A percentile compares a stretch with the other conserved stretches of the same genome.
These are phyloP conservation scores for Globodera rostochiensis DNA, from an alignment of 1,140 invertebrate genomes.

Conservation along the genomic window DNA sequence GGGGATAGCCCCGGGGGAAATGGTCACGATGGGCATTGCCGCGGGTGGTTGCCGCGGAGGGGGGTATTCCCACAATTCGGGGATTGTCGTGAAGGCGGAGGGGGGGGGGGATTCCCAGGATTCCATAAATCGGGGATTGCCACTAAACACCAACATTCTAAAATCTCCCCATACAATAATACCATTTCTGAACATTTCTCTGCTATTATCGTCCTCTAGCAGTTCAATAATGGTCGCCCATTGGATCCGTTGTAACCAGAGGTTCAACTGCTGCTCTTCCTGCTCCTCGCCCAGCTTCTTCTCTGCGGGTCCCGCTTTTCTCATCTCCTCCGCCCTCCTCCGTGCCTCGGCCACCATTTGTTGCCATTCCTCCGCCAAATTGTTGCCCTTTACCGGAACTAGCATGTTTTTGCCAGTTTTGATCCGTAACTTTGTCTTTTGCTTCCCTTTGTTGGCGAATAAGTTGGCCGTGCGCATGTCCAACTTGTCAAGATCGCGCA, in stretches of 20 bases:
- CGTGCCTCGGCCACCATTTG: neutral
- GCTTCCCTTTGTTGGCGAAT: neutral
- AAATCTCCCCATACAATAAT: no score
- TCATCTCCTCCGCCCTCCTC: neutral
- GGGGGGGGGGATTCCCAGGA: no score
- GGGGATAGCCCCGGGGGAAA: no score
- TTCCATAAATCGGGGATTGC: no score
- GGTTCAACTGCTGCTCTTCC: neutral
- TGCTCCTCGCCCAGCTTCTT: neutral
- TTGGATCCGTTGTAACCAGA: neutral
- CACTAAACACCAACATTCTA: no score
- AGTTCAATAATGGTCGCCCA: neutral
- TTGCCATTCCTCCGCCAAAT: neutral
- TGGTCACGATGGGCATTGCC: no score
- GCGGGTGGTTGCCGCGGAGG: no score
- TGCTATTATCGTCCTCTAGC: neutral
- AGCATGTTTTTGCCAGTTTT: neutral
- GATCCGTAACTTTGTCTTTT: neutral
- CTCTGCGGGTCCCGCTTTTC: neutral
- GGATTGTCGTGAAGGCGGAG: no score
- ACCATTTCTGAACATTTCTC: neutral
- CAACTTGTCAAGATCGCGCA: neutral
- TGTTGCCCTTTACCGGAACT: neutral
- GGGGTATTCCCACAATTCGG: no score
- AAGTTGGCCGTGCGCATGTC: neutral